Evolutionary conservation across 1,140 invertebrate species (phyloP), one percentile per base, ranked within the genome.

Genomic region (Kradibia gibbosae): DNA sequence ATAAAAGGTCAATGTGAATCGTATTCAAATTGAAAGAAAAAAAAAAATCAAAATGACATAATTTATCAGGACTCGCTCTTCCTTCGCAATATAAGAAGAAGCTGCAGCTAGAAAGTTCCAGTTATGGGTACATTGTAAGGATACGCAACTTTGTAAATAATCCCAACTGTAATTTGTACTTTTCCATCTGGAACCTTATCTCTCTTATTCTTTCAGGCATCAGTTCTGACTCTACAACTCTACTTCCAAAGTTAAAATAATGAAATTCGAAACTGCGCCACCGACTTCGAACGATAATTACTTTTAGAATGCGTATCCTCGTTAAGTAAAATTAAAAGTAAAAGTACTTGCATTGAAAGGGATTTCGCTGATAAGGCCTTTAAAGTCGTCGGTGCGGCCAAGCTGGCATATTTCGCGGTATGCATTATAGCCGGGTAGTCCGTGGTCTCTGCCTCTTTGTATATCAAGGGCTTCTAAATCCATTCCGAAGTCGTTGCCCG

Each of bases 381-480:
- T 87, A 88, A 94, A 95, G 42, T 84, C 86, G 20, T 87, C 88
- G 13, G 93, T 91, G 71, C 87, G 87, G 17, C 89, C 87, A 62
- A 95, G 86, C 0, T 93, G 92, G 84, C 94, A 95, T 65, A 94
- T 88, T 87, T 94, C 90, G 31, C 95, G 87, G 90, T 94, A 95
- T 71, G 93, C 92, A 85, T 94, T 95, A 85, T 95, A 96, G 0
- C 93, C 89, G 15, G 94, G 92, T 4, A 95, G 85, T 3, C 94
- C 95, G 84, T 95, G 94, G 86, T 96, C 95, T 76, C 95, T 88
- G 0, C 94, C 94, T 82, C 94, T 88, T 87, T 95, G 94, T 48
- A 96, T 93, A 86, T 96, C 95, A 85, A 95, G 91, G 8, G 94
- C 92, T 70, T 94, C 91, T n/a, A 96, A 88, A 87, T 96, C 95